phyloP scores from a whole-genome alignment of 1,140 invertebrate species.

The Contarinia nasturtii region DNA sequence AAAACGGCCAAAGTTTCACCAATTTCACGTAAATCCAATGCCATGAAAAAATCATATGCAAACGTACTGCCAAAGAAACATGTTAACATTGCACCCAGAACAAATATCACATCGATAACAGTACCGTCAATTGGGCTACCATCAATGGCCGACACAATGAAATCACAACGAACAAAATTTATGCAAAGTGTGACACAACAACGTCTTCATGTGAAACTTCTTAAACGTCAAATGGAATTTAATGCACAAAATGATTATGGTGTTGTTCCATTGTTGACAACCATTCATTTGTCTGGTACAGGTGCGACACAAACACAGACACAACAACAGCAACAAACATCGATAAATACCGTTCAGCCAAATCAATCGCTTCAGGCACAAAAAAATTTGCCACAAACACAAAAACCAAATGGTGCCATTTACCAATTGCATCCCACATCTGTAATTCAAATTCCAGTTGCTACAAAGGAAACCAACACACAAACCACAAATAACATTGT shows the following conservation, averaged over 20 bases:
- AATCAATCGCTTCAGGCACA: neutral
- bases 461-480: slow-evolving; percentile 7
- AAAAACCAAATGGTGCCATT: slow-evolving; percentile 11
- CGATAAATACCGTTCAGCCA: neutral
- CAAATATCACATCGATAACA: slow-evolving; percentile 2
- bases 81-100: slow-evolving; percentile 21
- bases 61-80: slow-evolving; percentile 16
- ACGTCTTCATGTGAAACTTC: no score
- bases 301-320: slow-evolving; percentile 3
- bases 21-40: slow-evolving; percentile 17
- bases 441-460: slow-evolving; percentile 20
- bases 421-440: slow-evolving; percentile 15
- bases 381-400: slow-evolving; percentile 2
- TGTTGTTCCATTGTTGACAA: slow-evolving; percentile 22
- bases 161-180: no score
- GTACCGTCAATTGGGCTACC: neutral
- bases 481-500: slow-evolving; percentile 9
- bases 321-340: slow-evolving; percentile 3
- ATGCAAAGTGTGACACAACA: no score
- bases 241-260: slow-evolving; percentile 24
- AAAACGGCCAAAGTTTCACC: slow-evolving; percentile 23
- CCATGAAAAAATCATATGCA: neutral
- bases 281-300: slow-evolving; percentile 28
- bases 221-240: slow-evolving; percentile 5
- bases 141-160: neutral